Evolutionary conservation across 2,888 invertebrate genomes (phyloP), one percentile per base, ranked within the genome.

Genomic region (Yponomeuta evonymella): DNA sequence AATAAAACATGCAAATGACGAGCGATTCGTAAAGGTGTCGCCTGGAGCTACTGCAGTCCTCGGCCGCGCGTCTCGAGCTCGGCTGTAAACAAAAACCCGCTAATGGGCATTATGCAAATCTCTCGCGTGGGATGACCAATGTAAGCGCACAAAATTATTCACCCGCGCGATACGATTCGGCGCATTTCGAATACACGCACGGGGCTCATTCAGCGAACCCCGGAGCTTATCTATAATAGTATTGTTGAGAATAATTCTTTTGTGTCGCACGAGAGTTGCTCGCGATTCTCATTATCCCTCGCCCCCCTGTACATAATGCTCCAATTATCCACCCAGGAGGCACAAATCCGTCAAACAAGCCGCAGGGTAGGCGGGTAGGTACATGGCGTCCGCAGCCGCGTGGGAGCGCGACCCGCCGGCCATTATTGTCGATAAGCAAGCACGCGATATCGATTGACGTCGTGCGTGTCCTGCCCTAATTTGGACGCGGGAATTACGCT

Each of bases 81-180:
- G 79, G 79, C 78, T 78, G 83, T 83, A 87, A 88, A 87, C 86
- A 89, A 90, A 88, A 89, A 87, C 85, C 86, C 84, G 83, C 84
- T 86, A 88, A 88, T 87, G 84, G 87, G 77, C 86, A 88, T 89
- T 90, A 89, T 89, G 88, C 82, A 87, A 87, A 90, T 89, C 79
- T 70, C 76, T 74, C 75, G 77, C 78, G 80, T 81, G 81, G 79
- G 84, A 85, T 86, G 86, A 87, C 84, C 88, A 87, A 88, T 89
- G 88, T 87, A 88, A 89, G 85, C 81, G 84, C 83, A 83, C 83
- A 89, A 85, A 89, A 89, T 89, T 85, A 89, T 90, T 88, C 88
- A 84, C 72, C 76, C 51, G 51, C 51, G 51, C 76, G 80, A 77
- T 80, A 78, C 64, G 64, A 67, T 68, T 68, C 48, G 29, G 43